phyloP scores from a whole-genome alignment of 53 echinoderm and acorn worm species.

The Henricia sp. region DNA sequence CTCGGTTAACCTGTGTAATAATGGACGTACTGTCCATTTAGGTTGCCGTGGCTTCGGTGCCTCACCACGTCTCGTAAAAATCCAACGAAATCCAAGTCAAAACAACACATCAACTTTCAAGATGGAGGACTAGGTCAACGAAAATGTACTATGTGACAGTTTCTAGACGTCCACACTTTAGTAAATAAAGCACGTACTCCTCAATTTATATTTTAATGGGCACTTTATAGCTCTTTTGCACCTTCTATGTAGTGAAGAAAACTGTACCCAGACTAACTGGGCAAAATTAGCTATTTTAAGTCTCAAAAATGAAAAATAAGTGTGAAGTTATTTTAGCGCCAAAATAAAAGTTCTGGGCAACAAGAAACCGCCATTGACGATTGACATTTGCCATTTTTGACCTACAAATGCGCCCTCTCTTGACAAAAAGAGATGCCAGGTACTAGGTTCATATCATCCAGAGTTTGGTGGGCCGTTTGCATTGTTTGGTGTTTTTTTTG shows the following conservation, averaged over 20 bases:
- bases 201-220: background rate
- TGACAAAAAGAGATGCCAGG: background rate
- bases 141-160: slow-evolving; percentile 57
- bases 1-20: slow-evolving; percentile 99
- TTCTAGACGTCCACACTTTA: slow-evolving; percentile 66
- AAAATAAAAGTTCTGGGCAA: slow-evolving; percentile 42
- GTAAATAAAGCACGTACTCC: slow-evolving; percentile 77
- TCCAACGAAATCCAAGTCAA: slow-evolving; percentile 60
- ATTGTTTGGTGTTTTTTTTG: background rate
- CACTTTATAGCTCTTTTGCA: background rate
- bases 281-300: background rate
- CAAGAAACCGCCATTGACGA: slow-evolving; percentile 45
- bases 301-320: background rate
- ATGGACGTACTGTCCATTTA: slow-evolving; percentile 99
- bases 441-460: background rate
- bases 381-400: slow-evolving; percentile 56
- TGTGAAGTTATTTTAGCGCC: slow-evolving; percentile 56
- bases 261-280: background rate
- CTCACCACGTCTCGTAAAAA: slow-evolving; percentile 56
- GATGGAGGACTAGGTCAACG: slow-evolving; percentile 74
- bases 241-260: background rate
- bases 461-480: background rate
- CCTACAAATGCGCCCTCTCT: slow-evolving; percentile 2
- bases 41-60: slow-evolving; percentile 68
- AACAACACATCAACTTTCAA: slow-evolving; percentile 68